Base-by-base conservation (phyloP, 2,113 vertebrate species). In the Protobothrops mucrosquamatus region DNA sequence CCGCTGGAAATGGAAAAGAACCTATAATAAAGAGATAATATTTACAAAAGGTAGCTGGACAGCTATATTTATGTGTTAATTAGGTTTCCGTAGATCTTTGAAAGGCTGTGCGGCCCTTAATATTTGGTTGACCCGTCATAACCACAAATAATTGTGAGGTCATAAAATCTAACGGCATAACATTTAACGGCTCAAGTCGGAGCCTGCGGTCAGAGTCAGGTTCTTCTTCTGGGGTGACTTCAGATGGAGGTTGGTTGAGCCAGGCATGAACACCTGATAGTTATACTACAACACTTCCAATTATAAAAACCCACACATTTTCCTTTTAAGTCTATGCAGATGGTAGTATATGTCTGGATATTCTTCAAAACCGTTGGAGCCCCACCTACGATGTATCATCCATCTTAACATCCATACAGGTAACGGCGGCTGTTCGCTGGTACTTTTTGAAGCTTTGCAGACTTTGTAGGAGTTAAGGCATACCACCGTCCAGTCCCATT, bases 341-440 rank as follows among this genome's bases (percentile, higher is more conserved):
- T 20, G 99, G 99, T 96, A 99, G 99, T 98, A 99, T 99, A 99
- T 99, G 99, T 98, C 98, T 99, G 99, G 99, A 99, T 97, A 99
- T 99, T 96, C 99, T 99, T 98, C 99, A 99, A 96, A 99, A 99
- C 96, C 99, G 99, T 51, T 99, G 99, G 99, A 99, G 99, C 98
- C 99, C 99, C 94, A 99, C 99, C 92, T 99, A 99, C 10, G 99
- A 99, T 97, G 99, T 99, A 81, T 99, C 99, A 94, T 99, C 99
- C 96, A 99, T 99, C 98, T 97, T 99, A 98, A 99, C 99, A 96
- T 99, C 99, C 96, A 99, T 99, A 99, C 99, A 99, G 99, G 99
- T 99, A 98, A 98, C 93, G 74, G 57, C 10, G 46, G 14, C 8
- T 48, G 1, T 43, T 92, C 85, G 52, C 87, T 56, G 12, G 61